Evolutionary conservation across 2,113 vertebrate genomes (phyloP).

Genomic region (Psilopogon haemacephalus): DNA sequence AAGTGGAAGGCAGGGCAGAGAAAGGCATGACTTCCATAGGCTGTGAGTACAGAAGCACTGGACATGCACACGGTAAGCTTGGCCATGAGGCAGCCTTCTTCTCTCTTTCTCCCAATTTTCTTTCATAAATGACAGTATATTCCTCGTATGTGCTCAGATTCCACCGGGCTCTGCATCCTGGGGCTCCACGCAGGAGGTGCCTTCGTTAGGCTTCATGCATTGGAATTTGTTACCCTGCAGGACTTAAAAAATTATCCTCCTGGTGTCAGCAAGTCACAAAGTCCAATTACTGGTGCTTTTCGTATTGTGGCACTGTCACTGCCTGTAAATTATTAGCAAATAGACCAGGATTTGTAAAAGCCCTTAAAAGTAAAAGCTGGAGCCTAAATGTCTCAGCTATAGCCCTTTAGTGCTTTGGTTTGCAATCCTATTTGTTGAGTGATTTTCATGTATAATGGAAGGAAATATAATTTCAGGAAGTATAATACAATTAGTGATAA

Average conservation of each 20-base stretch:
- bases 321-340: neutral
- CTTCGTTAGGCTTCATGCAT: fast-evolving
- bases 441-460: neutral
- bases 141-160: neutral
- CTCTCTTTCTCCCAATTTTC: neutral
- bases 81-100: neutral
- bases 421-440: neutral
- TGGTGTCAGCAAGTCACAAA: neutral
- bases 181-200: neutral
- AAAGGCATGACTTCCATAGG: neutral
- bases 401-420: neutral
- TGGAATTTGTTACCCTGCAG: fast-evolving
- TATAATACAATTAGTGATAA: neutral
- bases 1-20: fast-evolving
- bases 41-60: fast-evolving
- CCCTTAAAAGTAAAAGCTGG: neutral
- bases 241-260: neutral
- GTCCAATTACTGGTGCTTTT: neutral
- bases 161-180: neutral
- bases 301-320: neutral
- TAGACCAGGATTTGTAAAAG: neutral
- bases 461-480: conserved; percentile 4
- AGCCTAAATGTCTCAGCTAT: neutral
- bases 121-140: neutral
- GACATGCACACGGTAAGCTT: fast-evolving